Evolutionary conservation across 2,113 vertebrate species (phyloP).

Genomic region (Mungos mungo): DNA sequence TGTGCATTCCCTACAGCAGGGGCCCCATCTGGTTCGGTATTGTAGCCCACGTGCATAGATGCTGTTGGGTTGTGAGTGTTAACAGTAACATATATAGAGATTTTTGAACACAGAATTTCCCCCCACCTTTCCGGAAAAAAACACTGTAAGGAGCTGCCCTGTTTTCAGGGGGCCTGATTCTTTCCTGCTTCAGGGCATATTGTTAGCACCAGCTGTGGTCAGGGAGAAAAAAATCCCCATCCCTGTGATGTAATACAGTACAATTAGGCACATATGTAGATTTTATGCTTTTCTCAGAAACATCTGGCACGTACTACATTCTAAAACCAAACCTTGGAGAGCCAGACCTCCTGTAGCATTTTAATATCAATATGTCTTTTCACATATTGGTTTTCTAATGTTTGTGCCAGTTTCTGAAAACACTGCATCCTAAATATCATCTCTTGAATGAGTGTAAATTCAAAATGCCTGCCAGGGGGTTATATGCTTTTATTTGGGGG

Average conservation of each 20-base stretch:
- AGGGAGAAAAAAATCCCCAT: constrained; percentile 26
- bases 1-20: background rate
- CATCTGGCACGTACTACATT: constrained; percentile 64
- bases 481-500: constrained; percentile 28
- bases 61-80: background rate
- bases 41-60: background rate
- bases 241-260: constrained; percentile 71
- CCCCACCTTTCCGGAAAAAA: background rate
- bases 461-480: constrained; percentile 61
- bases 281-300: constrained; percentile 76
- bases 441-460: constrained; percentile 67
- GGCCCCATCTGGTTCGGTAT: background rate
- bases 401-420: constrained; percentile 67
- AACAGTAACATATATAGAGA: background rate
- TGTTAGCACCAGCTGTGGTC: constrained; percentile 76
- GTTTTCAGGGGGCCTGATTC: background rate
- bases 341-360: constrained; percentile 73
- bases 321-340: constrained; percentile 62
- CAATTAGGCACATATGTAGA: constrained; percentile 75
- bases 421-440: constrained; percentile 52
- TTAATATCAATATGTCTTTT: constrained; percentile 70
- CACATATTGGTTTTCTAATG: constrained; percentile 61
- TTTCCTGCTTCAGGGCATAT: constrained; percentile 63
- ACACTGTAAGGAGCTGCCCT: background rate
- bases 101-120: background rate